Evolutionary conservation across 2,888 invertebrate genomes (phyloP).

Genomic region (Laspeyria flexula): DNA sequence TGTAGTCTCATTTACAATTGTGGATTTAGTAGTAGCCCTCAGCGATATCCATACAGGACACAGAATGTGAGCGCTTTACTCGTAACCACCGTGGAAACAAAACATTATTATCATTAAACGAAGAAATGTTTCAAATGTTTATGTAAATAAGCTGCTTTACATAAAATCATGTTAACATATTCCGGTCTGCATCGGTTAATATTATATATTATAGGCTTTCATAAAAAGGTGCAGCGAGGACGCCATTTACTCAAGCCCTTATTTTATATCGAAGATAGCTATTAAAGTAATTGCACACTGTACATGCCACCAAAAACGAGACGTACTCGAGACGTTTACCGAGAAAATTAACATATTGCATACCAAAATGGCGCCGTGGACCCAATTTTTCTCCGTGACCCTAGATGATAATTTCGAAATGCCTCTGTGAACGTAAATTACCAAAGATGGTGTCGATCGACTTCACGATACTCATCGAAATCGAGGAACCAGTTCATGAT

Average conservation of each 20-base stretch:
- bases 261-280: constrained; percentile 57
- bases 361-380: constrained; percentile 61
- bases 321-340: constrained; percentile 53
- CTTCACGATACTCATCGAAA: constrained; percentile 60
- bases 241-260: constrained; percentile 19
- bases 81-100: constrained; percentile 5
- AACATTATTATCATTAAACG: constrained; percentile 18
- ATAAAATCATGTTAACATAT: constrained; percentile 28
- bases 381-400: constrained; percentile 57
- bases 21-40: neutral
- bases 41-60: constrained; percentile 5
- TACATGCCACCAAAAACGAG: constrained; percentile 61
- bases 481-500: constrained; percentile 51
- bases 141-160: constrained; percentile 28
- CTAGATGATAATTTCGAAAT: constrained; percentile 66
- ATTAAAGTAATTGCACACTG: constrained; percentile 74
- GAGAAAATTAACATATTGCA: constrained; percentile 69
- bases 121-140: constrained; percentile 16
- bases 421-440: constrained; percentile 71
- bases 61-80: constrained; percentile 4
- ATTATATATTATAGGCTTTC: constrained; percentile 19
- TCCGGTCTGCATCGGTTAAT: constrained; percentile 31
- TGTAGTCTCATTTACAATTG: constrained; percentile 1
- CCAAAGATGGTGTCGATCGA: constrained; percentile 63
- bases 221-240: constrained; percentile 24